Base-by-base conservation (phyloP, 2,113 vertebrate genomes). In the Pelusios castaneus region DNA sequence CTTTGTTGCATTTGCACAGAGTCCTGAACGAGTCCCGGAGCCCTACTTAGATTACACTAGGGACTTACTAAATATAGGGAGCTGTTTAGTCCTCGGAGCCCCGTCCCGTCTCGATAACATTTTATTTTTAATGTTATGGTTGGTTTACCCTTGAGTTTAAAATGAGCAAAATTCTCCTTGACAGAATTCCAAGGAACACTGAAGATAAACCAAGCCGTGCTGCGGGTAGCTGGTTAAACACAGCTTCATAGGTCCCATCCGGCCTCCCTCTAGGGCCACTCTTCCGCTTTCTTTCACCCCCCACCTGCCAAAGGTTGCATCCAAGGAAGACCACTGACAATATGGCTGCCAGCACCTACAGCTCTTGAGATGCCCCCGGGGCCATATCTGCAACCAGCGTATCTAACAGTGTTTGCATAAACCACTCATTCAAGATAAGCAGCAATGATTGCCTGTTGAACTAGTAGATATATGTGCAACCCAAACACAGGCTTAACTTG, bases 61-160 rank as follows among this genome's bases (percentile, higher is more conserved):
- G n/a, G n/a, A 82, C 84, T 94, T 85, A 89, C 96, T 97, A 96
- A 97, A 97, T 93, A 96, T 97, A 97, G 91, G 78, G 91, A 96
- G n/a, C 49, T 92, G 84, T 96, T 94, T 88, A 94, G 96, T 96
- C 80, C 93, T 95, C n/a, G 10, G 17, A 38, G 63, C 19, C 19
- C 80, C 92, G 51, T 93, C 87, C 92, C 91, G 63, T 91, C 87
- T 92, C 92, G 96, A 97, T 96, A 97, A 97, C 90, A 90, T 54
- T 97, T 96, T 97, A 95, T 97, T 97, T 97, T 96, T 96, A 92
- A 95, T 54, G 1, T 0, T 76, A 92, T 90, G 78, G 93, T 96
- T 97, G 93, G 91, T 92, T 92, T 95, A 94, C 96, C 94, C 97
- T 96, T 96, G 96, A 49, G 29, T 82, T 75, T 25, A 76, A 73